phyloP scores from a whole-genome alignment of 2,797 vertebrate genomes.

The Sebastes taczanowskii region DNA sequence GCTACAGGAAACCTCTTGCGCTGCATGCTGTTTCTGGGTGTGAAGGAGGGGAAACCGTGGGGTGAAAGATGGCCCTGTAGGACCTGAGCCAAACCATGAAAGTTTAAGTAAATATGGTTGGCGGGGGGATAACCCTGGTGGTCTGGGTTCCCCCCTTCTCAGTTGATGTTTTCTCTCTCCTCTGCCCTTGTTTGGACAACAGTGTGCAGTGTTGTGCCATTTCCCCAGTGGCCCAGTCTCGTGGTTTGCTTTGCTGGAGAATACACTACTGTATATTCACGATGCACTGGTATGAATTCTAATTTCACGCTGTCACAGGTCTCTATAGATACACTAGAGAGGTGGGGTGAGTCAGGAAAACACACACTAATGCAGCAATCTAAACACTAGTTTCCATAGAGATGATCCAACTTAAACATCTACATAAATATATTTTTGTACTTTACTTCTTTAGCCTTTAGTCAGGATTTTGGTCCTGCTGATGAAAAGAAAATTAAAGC shows the following conservation, averaged over 20 bases:
- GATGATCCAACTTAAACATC: constrained; percentile 19
- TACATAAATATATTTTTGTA: constrained; percentile 5
- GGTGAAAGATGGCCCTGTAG: constrained; percentile 81
- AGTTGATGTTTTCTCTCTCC: constrained; percentile 76
- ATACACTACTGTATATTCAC: constrained; percentile 49
- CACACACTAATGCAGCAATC: background rate
- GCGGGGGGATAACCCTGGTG: constrained; percentile 77
- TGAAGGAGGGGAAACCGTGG: constrained; percentile 62
- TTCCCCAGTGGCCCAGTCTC: constrained; percentile 43
- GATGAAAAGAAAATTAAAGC: no score
- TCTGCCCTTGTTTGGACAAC: constrained; percentile 75
- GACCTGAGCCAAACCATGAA: constrained; percentile 80
- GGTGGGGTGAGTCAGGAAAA: background rate
- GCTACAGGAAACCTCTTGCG: constrained; percentile 70
- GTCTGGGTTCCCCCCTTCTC: constrained; percentile 66
- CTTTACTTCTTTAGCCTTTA: background rate
- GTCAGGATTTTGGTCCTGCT: background rate
- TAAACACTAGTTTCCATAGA: constrained; percentile 8
- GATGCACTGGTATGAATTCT: background rate
- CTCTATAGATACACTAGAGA: background rate
- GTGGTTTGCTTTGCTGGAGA: constrained; percentile 39
- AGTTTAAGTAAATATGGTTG: constrained; percentile 85
- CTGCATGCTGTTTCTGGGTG: constrained; percentile 77
- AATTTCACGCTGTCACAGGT: constrained; percentile 25
- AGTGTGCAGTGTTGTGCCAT: constrained; percentile 50